Evolutionary conservation across 2,888 invertebrate species (phyloP).

Genomic region (Nymphalis polychloros): DNA sequence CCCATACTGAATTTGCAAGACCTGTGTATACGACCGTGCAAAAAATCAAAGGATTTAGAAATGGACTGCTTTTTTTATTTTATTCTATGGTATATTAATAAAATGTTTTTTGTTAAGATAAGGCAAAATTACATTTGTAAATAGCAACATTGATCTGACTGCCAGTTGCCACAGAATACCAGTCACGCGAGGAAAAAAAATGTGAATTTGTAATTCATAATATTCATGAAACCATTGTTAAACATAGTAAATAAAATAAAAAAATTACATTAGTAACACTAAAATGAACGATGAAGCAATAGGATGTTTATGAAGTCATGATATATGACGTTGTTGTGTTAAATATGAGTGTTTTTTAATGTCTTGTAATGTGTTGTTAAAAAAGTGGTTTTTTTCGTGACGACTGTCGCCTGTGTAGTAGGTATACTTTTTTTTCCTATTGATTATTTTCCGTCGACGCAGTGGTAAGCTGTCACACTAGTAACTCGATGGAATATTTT

Average conservation of each 20-base stretch:
- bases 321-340: slow-evolving; percentile 30
- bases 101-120: background rate
- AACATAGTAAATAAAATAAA: slow-evolving; percentile 44
- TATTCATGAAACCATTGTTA: slow-evolving; percentile 49
- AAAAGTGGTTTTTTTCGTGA: slow-evolving; percentile 36
- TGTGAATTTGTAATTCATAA: slow-evolving; percentile 52
- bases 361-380: slow-evolving; percentile 58
- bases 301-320: slow-evolving; percentile 22
- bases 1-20: too few relatives aligned
- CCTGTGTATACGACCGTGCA: too few relatives aligned
- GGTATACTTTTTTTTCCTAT: slow-evolving; percentile 46
- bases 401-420: slow-evolving; percentile 22
- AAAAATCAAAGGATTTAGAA: too few relatives aligned
- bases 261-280: slow-evolving; percentile 21
- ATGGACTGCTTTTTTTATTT: too few relatives aligned
- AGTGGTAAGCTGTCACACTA: slow-evolving; percentile 20
- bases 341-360: slow-evolving; percentile 49
- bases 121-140: background rate
- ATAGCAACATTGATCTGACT: slow-evolving; percentile 56
- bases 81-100: too few relatives aligned
- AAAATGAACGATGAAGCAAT: slow-evolving; percentile 29
- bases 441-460: slow-evolving; percentile 53
- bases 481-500: background rate
- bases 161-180: slow-evolving; percentile 49
- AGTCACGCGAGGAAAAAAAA: slow-evolving; percentile 56